A percentile compares a stretch with the other conserved stretches of the same genome.
Conservation (phyloP, 2,888 invertebrate genomes). For the Julus scandinavius region DNA sequence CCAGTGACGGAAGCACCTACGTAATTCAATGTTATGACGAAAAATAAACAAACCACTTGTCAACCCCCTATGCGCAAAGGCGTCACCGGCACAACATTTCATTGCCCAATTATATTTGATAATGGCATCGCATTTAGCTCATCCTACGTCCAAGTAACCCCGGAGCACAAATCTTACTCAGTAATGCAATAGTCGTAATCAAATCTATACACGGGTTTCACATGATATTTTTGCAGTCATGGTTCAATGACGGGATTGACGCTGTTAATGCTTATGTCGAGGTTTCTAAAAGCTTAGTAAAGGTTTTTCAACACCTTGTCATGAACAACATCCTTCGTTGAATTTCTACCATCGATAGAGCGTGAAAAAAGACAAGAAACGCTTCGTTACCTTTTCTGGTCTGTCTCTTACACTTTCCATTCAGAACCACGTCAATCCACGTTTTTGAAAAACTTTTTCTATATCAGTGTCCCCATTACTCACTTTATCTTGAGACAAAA, state of each 20-base stretch:
- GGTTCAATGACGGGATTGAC: background rate
- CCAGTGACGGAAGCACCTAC: background rate
- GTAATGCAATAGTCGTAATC: slow-evolving; percentile 4
- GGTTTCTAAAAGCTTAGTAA: background rate
- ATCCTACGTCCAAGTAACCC: background rate
- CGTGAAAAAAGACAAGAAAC: too few relatives aligned
- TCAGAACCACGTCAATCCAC: too few relatives aligned
- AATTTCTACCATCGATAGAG: too few relatives aligned
- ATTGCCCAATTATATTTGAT: slow-evolving; percentile 29
- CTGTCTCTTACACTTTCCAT: too few relatives aligned
- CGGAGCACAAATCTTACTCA: background rate
- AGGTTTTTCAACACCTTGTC: too few relatives aligned
- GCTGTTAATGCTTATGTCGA: background rate
- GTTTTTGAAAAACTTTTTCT: too few relatives aligned
- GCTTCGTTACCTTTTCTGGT: too few relatives aligned
- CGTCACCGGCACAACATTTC: background rate
- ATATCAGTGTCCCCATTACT: too few relatives aligned
- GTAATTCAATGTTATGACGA: background rate
- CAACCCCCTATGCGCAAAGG: background rate
- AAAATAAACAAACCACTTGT: slow-evolving; percentile 8
- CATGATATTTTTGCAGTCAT: background rate
- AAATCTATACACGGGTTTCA: background rate
- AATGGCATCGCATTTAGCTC: background rate
- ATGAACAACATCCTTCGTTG: too few relatives aligned
- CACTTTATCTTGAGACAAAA: too few relatives aligned